Base-by-base conservation (phyloP, 2,888 invertebrate species). In the Conchocele bisecta region DNA sequence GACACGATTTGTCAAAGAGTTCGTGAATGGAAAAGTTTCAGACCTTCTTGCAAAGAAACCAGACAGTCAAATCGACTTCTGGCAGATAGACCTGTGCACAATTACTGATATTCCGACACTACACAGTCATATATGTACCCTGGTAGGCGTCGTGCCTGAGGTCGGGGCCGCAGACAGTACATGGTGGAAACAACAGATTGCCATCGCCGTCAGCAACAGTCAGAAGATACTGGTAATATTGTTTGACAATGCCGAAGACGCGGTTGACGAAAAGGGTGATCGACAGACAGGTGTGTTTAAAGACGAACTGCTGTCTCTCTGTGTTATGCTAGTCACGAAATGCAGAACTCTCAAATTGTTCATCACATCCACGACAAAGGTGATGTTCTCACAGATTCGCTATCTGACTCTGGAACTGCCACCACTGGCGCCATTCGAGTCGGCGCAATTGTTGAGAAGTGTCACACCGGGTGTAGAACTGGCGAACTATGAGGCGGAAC, bases 181-280 rank as follows among this genome's bases (percentile, higher is more conserved):
- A 2, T 17, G 13, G 26, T 53, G 54, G 54, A 22, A 50, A 24
- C 31, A 56, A 28, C 41, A 50, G 2, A 48, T 66, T 35, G 28
- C 44, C 17, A 24, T 22, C 2, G 26, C 29, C 20, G 37, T 66
- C 4, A 31, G 31, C 1, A 56, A 31, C 11, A 33, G 20, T 7
- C 11, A 15, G 5, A 31, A 50, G 20, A 24, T 33, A 24, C 20
- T 37, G 1, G 64, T 75, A 1, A 54, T 83, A 9, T 54, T 74
- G 9, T 75, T 82, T 70, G 83, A 83, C 46, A 81, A 82, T 65
- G 82, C 75, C 11, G 83, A 83, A 57, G 68, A 82, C 39, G 53
- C 71, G 0, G 44, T 77, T 17, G 75, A 81, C n/a, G n/a, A n/a
- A n/a, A n/a, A n/a, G n/a, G n/a, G n/a, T n/a, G n/a, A n/a, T n/a